These are phyloP conservation scores for Andrena fulva DNA, from an alignment of 2,888 invertebrate species.

Conservation along the genomic window DNA sequence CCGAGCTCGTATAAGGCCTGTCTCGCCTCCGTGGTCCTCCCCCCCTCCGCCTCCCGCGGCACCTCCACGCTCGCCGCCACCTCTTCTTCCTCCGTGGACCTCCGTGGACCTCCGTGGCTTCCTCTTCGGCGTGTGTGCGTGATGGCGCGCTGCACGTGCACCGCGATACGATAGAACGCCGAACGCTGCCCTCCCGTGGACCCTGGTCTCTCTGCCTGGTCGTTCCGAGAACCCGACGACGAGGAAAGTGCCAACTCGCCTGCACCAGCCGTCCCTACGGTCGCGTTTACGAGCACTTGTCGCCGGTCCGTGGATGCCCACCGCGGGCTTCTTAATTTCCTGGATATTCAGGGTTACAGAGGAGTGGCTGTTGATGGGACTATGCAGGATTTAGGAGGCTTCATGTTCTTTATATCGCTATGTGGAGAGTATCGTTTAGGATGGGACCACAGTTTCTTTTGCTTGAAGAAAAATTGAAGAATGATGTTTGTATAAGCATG, in stretches of 20 bases:
- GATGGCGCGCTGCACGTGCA: conserved; percentile 53
- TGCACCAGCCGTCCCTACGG: conserved; percentile 17
- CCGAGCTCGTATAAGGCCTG: conserved; percentile 77
- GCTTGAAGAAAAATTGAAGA: too few species aligned
- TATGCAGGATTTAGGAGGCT: too few species aligned
- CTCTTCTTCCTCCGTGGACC: conserved; percentile 19
- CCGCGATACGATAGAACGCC: conserved; percentile 54
- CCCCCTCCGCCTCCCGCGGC: conserved; percentile 18
- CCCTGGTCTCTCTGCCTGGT: conserved; percentile 19
- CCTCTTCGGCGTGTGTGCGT: conserved; percentile 28
- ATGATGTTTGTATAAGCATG: too few species aligned
- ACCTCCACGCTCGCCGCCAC: background rate
- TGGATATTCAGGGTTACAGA: too few species aligned
- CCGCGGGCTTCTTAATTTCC: background rate
- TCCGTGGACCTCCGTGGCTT: conserved; percentile 6
- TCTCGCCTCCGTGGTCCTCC: conserved; percentile 65
- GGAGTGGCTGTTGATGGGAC: too few species aligned
- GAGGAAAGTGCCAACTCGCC: conserved; percentile 61
- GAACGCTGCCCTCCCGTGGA: conserved; percentile 46
- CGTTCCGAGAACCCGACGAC: conserved; percentile 59
- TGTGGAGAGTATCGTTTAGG: too few species aligned
- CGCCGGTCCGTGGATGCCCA: background rate
- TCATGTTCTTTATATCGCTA: too few species aligned
- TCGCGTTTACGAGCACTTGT: conserved; percentile 8
- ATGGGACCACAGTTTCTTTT: too few species aligned